Percentiles rank a stretch among this genome's conserved stretches.
Conservation (phyloP, 2,888 invertebrate genomes). For the Coelopa pilipes region DNA sequence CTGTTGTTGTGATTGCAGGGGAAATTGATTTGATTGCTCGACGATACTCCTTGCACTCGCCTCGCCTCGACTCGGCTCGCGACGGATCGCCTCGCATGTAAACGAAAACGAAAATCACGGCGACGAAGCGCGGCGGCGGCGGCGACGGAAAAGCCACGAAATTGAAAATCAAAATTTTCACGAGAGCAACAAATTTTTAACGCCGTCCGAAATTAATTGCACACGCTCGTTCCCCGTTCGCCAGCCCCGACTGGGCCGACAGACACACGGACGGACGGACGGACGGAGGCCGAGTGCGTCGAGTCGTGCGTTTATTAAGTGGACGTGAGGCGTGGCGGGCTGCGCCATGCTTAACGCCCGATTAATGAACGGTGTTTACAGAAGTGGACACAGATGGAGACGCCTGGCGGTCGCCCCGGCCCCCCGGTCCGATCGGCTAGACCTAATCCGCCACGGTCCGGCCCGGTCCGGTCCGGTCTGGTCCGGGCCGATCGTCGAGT, state of each 20-base stretch:
- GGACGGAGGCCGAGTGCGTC: too few relatives aligned
- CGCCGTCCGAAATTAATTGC: slow-evolving; percentile 20
- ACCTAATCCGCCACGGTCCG: background rate
- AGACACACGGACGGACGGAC: background rate
- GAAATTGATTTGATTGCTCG: slow-evolving; percentile 5
- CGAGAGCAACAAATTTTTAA: slow-evolving; percentile 6
- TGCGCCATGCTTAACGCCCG: slow-evolving; percentile 23
- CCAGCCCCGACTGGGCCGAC: background rate
- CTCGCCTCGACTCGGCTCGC: too few relatives aligned
- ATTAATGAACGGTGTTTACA: slow-evolving; percentile 31
- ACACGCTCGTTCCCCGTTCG: slow-evolving; percentile 12
- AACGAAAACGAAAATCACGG: background rate
- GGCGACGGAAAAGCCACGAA: background rate
- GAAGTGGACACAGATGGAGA: slow-evolving; percentile 19
- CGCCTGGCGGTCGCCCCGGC: background rate
- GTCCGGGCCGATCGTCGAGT: background rate
- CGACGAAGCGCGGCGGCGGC: background rate
- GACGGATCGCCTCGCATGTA: background rate
- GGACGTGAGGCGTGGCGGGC: slow-evolving; percentile 19
- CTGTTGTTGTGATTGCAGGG: too few relatives aligned
- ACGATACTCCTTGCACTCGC: background rate
- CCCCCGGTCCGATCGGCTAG: background rate
- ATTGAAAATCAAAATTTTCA: slow-evolving; percentile 20
- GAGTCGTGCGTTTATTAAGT: slow-evolving; percentile 34
- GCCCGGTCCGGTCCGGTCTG: too few relatives aligned